Evolutionary conservation across 2,113 vertebrate species (phyloP).

Genomic region (Ameiurus melas): DNA sequence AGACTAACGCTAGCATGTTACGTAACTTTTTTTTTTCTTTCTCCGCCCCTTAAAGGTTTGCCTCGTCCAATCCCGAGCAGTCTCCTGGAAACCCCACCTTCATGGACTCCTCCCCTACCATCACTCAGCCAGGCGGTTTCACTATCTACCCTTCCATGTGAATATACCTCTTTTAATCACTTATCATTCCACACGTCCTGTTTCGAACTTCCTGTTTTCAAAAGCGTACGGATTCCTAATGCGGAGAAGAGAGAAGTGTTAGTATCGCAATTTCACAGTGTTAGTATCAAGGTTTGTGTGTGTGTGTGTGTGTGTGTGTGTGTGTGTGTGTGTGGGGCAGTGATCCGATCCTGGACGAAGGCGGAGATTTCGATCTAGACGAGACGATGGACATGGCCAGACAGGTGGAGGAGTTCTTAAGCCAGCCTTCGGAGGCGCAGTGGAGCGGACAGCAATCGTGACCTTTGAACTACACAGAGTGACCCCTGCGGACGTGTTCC

Average conservation of each 20-base stretch:
- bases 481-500: constrained; percentile 34
- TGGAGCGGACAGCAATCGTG: constrained; percentile 94
- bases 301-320: constrained; percentile 15
- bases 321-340: constrained; percentile 56
- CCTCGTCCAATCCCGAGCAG: constrained; percentile 79
- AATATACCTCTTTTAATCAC: constrained; percentile 59
- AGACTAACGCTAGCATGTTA: background rate
- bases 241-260: background rate
- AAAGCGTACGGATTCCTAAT: background rate
- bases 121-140: constrained; percentile 80
- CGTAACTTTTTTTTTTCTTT: background rate
- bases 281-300: background rate
- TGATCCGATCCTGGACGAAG: constrained; percentile 84
- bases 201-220: background rate
- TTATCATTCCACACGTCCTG: too few species aligned
- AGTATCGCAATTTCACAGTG: too few species aligned
- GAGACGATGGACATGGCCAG: constrained; percentile 94
- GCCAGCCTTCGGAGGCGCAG: constrained; percentile 88
- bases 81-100: constrained; percentile 77
- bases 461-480: constrained; percentile 64
- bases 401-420: constrained; percentile 91
- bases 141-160: constrained; percentile 86
- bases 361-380: constrained; percentile 92
- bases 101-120: constrained; percentile 90
- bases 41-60: constrained; percentile 74